Conservation (phyloP, 2,888 invertebrate genomes). For the Phortica magna region DNA sequence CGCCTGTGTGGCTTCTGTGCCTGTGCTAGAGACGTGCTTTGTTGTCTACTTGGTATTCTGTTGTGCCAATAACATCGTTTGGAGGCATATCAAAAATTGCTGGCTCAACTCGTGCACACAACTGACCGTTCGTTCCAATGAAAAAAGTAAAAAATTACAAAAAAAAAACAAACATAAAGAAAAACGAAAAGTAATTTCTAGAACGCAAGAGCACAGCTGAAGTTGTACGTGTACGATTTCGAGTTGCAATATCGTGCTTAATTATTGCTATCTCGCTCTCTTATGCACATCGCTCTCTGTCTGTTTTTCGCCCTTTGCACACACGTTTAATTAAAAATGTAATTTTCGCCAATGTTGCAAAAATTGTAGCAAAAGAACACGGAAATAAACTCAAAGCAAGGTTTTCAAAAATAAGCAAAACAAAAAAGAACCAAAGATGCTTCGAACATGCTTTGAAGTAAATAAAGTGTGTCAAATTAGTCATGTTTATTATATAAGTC, state of each 20-base stretch:
- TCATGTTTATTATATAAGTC: too few species aligned
- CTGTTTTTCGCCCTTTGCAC: not conserved
- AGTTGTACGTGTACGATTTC: not conserved
- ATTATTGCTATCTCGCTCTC: constrained; percentile 11
- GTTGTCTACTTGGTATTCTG: constrained; percentile 9
- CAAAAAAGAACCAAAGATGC: not conserved
- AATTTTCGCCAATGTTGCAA: constrained; percentile 30
- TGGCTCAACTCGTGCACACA: constrained; percentile 19
- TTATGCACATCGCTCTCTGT: not conserved
- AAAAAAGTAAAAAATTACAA: too few species aligned
- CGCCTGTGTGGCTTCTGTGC: not conserved
- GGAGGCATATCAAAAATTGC: constrained; percentile 5
- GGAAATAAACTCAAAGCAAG: constrained; percentile 7
- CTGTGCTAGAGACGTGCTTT: not conserved
- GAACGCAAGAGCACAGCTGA: not conserved
- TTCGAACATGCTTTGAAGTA: not conserved
- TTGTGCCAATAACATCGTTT: constrained; percentile 23
- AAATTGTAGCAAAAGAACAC: constrained; percentile 9
- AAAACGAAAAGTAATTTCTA: not conserved
- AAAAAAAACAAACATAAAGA: constrained; percentile 3
- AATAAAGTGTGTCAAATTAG: too few species aligned
- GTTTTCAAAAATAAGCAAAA: not conserved
- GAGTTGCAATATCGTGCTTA: constrained; percentile 1
- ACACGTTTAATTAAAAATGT: constrained; percentile 26
- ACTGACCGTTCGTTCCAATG: constrained; percentile 4